Evolutionary conservation across 1,140 invertebrate genomes (phyloP).

Genomic region (Drosophila melanica): DNA sequence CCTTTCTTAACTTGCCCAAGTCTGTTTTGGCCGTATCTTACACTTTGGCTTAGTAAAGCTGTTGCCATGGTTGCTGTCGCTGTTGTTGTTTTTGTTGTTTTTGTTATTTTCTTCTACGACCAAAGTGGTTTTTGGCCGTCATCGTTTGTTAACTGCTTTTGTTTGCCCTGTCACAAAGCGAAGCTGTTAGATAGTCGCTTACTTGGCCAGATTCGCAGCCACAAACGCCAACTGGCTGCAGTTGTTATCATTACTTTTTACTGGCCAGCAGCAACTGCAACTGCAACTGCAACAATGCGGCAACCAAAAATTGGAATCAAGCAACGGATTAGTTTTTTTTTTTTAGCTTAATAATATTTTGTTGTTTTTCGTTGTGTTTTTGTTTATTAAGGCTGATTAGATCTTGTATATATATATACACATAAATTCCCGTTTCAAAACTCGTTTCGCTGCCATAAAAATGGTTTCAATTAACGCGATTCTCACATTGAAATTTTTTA

Average conservation of each 20-base stretch:
- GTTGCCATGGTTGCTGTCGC: conserved; percentile 15
- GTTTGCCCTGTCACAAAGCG: conserved; percentile 61
- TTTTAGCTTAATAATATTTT: neutral
- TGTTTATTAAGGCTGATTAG: neutral
- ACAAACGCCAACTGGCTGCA: conserved; percentile 5
- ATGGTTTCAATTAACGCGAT: conserved; percentile 13
- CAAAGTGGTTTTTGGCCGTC: conserved; percentile 73
- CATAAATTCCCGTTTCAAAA: conserved; percentile 17
- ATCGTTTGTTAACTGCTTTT: conserved; percentile 76
- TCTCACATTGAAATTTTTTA: conserved; percentile 21
- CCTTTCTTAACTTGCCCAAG: conserved; percentile 32
- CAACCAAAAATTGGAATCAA: conserved; percentile 28
- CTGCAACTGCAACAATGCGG: conserved; percentile 5
- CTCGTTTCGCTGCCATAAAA: conserved; percentile 26
- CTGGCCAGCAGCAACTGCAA: neutral
- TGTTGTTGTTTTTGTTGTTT: conserved; percentile 3
- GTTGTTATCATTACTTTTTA: conserved; percentile 58
- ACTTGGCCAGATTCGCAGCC: conserved; percentile 15
- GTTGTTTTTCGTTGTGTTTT: no score
- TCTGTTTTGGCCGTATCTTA: conserved; percentile 66
- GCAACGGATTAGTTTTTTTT: conserved; percentile 26
- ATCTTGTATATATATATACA: neutral
- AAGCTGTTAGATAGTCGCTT: conserved; percentile 47
- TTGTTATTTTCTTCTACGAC: conserved; percentile 50
- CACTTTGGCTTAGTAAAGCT: conserved; percentile 33